Evolutionary conservation across 2,797 vertebrate species (phyloP).

Genomic region (Trematocara caparti): DNA sequence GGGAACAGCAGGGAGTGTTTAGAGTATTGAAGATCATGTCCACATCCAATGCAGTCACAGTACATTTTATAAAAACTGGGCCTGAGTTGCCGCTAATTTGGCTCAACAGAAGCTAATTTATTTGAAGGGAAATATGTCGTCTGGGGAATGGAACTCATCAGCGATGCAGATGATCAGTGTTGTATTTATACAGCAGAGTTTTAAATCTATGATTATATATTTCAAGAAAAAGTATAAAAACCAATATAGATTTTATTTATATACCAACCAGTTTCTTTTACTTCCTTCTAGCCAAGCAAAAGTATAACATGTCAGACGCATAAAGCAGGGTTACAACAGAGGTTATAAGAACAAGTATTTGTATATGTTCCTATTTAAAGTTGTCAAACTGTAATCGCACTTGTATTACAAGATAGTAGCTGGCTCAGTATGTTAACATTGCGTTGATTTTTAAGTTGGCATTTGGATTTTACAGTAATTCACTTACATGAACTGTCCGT

Average conservation of each 20-base stretch:
- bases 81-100: conserved; percentile 28
- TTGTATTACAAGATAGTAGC: conserved; percentile 47
- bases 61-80: conserved; percentile 17
- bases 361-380: conserved; percentile 74
- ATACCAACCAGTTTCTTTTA: conserved; percentile 52
- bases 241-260: conserved; percentile 77
- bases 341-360: conserved; percentile 68
- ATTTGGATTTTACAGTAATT: neutral
- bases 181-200: conserved; percentile 63
- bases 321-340: conserved; percentile 65
- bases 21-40: conserved; percentile 51
- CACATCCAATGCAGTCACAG: conserved; percentile 47
- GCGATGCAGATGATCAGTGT: conserved; percentile 50
- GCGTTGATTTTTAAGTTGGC: neutral
- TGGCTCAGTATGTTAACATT: conserved; percentile 15
- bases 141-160: neutral
- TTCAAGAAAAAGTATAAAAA: conserved; percentile 47
- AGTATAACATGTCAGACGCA: conserved; percentile 43
- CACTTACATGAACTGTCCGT: conserved; percentile 5
- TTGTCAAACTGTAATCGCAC: conserved; percentile 51
- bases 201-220: conserved; percentile 64
- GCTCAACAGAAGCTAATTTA: conserved; percentile 1
- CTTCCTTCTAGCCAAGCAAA: conserved; percentile 34
- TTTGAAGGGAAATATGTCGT: neutral
- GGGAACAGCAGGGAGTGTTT: conserved; percentile 62